These are phyloP conservation scores for Cyaniris semiargus DNA, from an alignment of 2,888 invertebrate species.

Conservation along the genomic window DNA sequence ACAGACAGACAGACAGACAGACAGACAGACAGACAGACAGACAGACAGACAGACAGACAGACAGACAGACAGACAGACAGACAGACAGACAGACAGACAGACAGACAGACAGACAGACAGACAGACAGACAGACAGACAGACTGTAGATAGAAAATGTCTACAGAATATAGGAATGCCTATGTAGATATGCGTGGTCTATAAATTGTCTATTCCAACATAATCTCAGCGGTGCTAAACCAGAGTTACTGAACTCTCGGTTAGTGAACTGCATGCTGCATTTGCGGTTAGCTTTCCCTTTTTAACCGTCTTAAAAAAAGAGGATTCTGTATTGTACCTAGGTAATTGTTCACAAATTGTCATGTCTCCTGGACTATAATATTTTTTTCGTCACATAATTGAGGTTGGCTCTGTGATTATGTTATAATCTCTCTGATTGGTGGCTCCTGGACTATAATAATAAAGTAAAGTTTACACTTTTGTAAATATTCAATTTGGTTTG, in stretches of 20 bases:
- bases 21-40: too few relatives aligned
- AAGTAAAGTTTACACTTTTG: not conserved
- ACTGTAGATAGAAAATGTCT: not conserved
- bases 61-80: too few relatives aligned
- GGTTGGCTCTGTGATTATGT: not conserved
- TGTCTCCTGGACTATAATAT: not conserved
- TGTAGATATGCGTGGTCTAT: not conserved
- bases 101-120: too few relatives aligned
- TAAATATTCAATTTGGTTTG: not conserved
- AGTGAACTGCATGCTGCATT: conserved; percentile 1
- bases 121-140: too few relatives aligned
- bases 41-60: too few relatives aligned
- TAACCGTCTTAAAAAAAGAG: not conserved
- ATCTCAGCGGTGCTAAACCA: not conserved
- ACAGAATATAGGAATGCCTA: not conserved
- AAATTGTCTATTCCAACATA: not conserved
- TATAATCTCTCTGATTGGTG: not conserved
- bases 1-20: too few relatives aligned
- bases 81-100: too few relatives aligned
- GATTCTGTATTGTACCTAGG: not conserved
- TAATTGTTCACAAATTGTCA: conserved; percentile 7
- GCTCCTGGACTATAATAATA: not conserved
- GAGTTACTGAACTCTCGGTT: conserved; percentile 20
- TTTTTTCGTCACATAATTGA: not conserved
- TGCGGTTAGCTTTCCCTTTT: conserved; percentile 1